Conservation (phyloP, 2,113 vertebrate species). For the Furnarius figulus region DNA sequence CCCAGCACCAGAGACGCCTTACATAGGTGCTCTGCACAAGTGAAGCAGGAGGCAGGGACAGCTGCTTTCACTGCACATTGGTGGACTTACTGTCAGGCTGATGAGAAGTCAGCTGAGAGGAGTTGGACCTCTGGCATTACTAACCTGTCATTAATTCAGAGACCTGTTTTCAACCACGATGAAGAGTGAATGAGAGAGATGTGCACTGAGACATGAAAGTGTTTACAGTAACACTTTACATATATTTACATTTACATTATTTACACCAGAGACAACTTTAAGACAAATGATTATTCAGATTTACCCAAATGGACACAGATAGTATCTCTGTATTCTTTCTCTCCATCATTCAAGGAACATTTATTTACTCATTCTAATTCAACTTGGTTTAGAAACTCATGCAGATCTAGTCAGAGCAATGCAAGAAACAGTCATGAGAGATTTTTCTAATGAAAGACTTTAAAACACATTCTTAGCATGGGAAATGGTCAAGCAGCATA, state of each 20-base stretch:
- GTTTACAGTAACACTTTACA: neutral
- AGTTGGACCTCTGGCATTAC: neutral
- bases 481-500: neutral
- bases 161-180: neutral
- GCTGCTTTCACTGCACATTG: neutral
- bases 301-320: neutral
- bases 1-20: neutral
- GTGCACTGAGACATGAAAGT: neutral
- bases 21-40: rapidly evolving
- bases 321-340: neutral
- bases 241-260: neutral
- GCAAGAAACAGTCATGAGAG: neutral
- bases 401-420: neutral
- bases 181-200: neutral
- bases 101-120: neutral
- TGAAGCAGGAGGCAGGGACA: neutral
- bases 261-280: neutral
- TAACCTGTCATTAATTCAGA: neutral
- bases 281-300: neutral
- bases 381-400: neutral
- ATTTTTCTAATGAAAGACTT: neutral
- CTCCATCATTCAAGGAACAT: neutral
- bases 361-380: neutral
- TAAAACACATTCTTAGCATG: neutral
- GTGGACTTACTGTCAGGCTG: neutral